Base-by-base conservation (phyloP, 2,888 invertebrate genomes). In the Dolichopus griseipennis region DNA sequence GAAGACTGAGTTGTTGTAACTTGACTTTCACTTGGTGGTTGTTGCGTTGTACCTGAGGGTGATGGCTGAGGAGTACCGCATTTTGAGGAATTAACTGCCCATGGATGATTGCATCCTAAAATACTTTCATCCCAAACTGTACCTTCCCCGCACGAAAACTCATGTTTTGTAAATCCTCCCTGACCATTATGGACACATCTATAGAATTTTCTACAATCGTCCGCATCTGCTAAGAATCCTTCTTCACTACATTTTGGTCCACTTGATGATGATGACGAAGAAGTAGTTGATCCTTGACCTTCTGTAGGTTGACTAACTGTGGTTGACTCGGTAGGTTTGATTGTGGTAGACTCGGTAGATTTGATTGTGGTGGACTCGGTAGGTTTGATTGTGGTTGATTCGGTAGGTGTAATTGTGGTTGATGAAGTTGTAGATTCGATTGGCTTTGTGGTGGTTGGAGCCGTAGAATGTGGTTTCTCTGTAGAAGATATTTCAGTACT, bases 41-140 rank as follows among this genome's bases (percentile, higher is more conserved):
- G 43, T 68, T 8, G 66, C 9, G n/a, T n/a, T 63, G 61, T 66
- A 43, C 68, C 70, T 52, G 73, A 70, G 68, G 75, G 74, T 68
- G 73, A 73, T 69, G 74, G 70, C 71, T 74, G 69, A 73, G 73
- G 69, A 69, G 69, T 69, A 62, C 69, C 71, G 18, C 70, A 69
- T 33, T 68, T 21, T 65, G 34, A 21, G 61, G 66, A 68, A 72
- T 71, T 70, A 9, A 83, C 83, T 18, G 79, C 78, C 69, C 78
- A 79, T 9, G 81, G 80, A 74, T 85, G 83, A 76, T 86, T 86
- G 73, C 87, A 90, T 1, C 85, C 84, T 74, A 85, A 83, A 67
- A 85, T 80, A n/a, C 83, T 82, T 74, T 85, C 84, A 74, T 88
- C 88, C 89, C 89, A 90, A n/a, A 85, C 85, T 0, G 90, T 90